A percentile compares a stretch with the other conserved stretches of the same genome.
phyloP scores from a whole-genome alignment of 2,888 invertebrate genomes.

The Thysanoteuthis rhombus region DNA sequence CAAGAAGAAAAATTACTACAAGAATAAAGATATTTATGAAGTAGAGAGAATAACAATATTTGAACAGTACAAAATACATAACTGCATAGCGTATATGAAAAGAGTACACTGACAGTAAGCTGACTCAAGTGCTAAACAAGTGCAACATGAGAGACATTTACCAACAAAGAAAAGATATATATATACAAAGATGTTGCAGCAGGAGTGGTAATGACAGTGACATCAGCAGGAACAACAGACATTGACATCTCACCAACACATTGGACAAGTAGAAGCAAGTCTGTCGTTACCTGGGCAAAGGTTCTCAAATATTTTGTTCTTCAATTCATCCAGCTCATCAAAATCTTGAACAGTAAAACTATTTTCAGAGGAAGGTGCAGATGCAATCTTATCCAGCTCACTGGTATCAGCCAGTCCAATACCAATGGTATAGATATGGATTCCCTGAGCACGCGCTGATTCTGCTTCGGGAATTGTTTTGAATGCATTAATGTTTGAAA shows the following conservation, averaged over 20 bases:
- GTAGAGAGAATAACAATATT: not conserved
- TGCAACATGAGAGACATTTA: not conserved
- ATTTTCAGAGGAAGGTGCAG: slow-evolving; percentile 47
- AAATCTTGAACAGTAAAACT: slow-evolving; percentile 53
- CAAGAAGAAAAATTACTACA: not conserved
- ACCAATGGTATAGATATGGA: slow-evolving; percentile 53
- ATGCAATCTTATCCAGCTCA: slow-evolving; percentile 58
- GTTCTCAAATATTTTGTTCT: slow-evolving; percentile 40
- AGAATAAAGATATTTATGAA: not conserved
- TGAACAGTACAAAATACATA: not conserved
- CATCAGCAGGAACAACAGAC: not conserved
- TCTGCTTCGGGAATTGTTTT: slow-evolving; percentile 54
- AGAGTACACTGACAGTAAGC: not conserved
- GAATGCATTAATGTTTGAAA: slow-evolving; percentile 59
- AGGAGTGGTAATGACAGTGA: not conserved
- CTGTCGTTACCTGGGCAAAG: slow-evolving; percentile 27
- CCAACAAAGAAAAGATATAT: not conserved
- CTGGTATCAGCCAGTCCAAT: slow-evolving; percentile 51
- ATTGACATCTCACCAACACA: not conserved
- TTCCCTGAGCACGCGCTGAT: slow-evolving; percentile 45
- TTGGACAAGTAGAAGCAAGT: not conserved
- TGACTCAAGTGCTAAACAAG: not conserved
- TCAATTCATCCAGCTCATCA: slow-evolving; percentile 46
- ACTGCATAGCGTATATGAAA: not conserved
- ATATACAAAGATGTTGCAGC: not conserved